These are phyloP conservation scores for Dolichomitus sp. DNA, from an alignment of 2,888 invertebrate species.

Conservation along the genomic window DNA sequence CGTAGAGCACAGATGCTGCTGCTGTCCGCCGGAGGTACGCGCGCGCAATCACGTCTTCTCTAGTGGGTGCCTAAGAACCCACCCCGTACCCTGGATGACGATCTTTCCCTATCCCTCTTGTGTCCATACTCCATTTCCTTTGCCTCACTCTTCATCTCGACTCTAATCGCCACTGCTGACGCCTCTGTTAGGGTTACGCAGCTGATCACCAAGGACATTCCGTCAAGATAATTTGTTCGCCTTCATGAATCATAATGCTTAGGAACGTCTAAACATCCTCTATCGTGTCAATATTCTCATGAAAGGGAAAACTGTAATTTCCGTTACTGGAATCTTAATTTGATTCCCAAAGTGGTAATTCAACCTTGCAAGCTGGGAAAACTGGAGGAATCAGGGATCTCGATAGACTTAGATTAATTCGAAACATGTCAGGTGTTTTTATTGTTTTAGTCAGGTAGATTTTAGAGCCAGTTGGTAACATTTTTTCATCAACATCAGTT, in stretches of 20 bases:
- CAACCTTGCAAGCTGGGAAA: no score
- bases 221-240: conserved; percentile 69
- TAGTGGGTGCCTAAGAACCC: conserved; percentile 81
- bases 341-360: no score
- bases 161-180: conserved; percentile 44
- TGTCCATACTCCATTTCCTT: conserved; percentile 52
- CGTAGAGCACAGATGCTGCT: conserved; percentile 84
- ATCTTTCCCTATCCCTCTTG: conserved; percentile 68
- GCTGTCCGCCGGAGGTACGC: conserved; percentile 75
- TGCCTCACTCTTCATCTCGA: conserved; percentile 44
- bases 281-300: background rate
- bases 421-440: no score
- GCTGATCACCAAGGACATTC: conserved; percentile 43
- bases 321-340: background rate
- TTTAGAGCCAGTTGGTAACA: no score
- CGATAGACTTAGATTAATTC: no score
- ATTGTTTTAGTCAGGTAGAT: no score
- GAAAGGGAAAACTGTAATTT: background rate
- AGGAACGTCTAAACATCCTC: conserved; percentile 52
- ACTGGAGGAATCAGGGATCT: no score
- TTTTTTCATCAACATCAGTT: no score
- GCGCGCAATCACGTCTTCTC: conserved; percentile 77
- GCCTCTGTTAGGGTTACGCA: conserved; percentile 58
- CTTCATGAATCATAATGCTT: conserved; percentile 82
- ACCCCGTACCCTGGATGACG: conserved; percentile 71